Evolutionary conservation across 2,113 vertebrate genomes (phyloP), one percentile per base, ranked within the genome.

Genomic region (Sylvilagus bachmani): DNA sequence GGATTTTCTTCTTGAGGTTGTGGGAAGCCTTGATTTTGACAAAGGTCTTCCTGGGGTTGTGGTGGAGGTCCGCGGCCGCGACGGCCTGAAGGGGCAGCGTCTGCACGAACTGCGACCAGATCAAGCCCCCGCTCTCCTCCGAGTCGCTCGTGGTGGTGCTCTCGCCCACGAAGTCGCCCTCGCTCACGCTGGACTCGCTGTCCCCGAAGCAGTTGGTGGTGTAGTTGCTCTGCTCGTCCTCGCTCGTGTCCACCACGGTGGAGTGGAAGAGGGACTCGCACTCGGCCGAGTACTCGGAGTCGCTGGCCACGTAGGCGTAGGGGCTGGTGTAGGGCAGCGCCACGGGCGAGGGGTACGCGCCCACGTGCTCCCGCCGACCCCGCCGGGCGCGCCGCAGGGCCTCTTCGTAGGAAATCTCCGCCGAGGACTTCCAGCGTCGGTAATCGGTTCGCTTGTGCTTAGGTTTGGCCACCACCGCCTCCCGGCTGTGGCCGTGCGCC

Each of bases 11-110:
- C 98, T 99, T 99, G 96, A 99, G 99, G 97, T 99, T 99, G 79
- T 99, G 99, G 0, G 99, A 99, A 0, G 99, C 99, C 97, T 99
- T 99, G 85, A 99, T 99, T 98, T 99, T 99, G 73, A 99, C 98
- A 53, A 99, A 99, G 51, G 99, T 98, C 95, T 99, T 99, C 0
- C 98, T 97, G 0, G 99, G 98, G 89, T 98, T 97, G 82, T 98
- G 96, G 69, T 98, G 98, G 86, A 99, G 98, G 91, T 99, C 99
- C 0, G 98, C 97, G 0, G 97, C 97, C 0, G 98, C 90, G 2
- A 97, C 97, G 0, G 97, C 74, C 75, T 97, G 98, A 12, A 98
- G 95, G 1, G 98, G 98, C 29, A 98, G 98, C 0, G 98, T 98
- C 83, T 99, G 99, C 49, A 98, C 98, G 90, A 98, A 99, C 98